phyloP scores from a whole-genome alignment of 2,888 invertebrate species.

The Ormyrus nitidulus region DNA sequence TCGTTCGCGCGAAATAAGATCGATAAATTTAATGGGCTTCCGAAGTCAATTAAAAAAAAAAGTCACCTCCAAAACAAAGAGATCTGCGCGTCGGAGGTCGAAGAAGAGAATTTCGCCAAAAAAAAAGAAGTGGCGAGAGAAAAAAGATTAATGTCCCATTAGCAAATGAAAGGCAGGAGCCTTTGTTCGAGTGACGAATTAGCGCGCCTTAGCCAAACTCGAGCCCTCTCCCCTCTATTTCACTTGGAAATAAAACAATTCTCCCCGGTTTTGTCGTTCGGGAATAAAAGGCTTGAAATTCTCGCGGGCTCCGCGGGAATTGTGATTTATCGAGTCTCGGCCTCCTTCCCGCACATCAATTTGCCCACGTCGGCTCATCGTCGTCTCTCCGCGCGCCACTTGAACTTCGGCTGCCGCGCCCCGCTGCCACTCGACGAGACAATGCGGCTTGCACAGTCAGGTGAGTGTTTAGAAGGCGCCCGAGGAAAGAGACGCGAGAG shows the following conservation, averaged over 20 bases:
- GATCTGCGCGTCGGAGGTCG: too few species aligned
- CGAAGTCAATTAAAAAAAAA: too few species aligned
- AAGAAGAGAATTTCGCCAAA: too few species aligned
- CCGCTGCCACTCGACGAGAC: slow-evolving; percentile 39
- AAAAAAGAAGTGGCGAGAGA: not conserved
- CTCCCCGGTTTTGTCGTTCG: slow-evolving; percentile 1
- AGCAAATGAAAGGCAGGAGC: slow-evolving; percentile 50
- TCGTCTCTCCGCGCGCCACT: not conserved
- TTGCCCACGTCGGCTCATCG: slow-evolving; percentile 52
- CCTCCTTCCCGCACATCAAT: slow-evolving; percentile 38
- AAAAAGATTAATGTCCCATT: slow-evolving; percentile 51
- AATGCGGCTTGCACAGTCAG: slow-evolving; percentile 50
- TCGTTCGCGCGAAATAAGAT: too few species aligned
- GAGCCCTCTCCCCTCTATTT: not conserved
- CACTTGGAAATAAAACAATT: slow-evolving; percentile 34
- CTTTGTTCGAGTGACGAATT: slow-evolving; percentile 43
- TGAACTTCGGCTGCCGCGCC: slow-evolving; percentile 29
- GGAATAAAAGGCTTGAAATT: slow-evolving; percentile 15
- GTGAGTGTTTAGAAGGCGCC: slow-evolving; percentile 26
- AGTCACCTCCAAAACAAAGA: too few species aligned
- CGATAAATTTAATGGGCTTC: too few species aligned
- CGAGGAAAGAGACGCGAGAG: not conserved
- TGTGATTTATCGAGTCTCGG: slow-evolving; percentile 50
- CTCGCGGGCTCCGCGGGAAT: slow-evolving; percentile 18
- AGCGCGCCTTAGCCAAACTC: slow-evolving; percentile 40